Evolutionary conservation across 2,797 vertebrate species (phyloP).

Genomic region (Sorex maritimensis): DNA sequence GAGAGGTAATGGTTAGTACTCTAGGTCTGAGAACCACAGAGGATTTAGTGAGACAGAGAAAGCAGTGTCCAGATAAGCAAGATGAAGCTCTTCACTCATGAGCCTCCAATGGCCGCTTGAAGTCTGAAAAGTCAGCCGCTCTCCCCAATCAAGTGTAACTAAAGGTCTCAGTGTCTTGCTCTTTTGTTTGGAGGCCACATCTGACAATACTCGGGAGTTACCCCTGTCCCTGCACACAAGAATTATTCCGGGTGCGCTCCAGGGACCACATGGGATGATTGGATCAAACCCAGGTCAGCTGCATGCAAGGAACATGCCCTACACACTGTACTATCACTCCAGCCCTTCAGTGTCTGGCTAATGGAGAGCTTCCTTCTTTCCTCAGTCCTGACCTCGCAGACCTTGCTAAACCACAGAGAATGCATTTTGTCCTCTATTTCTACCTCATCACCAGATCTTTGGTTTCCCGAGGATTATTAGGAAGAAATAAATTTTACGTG

Average conservation of each 20-base stretch:
- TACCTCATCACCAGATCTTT: background rate
- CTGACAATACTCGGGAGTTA: too few species aligned
- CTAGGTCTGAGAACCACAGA: background rate
- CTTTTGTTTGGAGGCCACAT: too few species aligned
- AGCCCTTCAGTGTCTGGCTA: too few species aligned
- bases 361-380: constrained; percentile 34
- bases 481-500: constrained; percentile 44
- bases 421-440: background rate
- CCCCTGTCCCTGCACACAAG: too few species aligned
- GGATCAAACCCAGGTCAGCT: too few species aligned
- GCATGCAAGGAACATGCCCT: too few species aligned
- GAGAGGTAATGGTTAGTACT: constrained; percentile 26
- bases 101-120: constrained; percentile 32
- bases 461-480: constrained; percentile 45
- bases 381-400: constrained; percentile 30
- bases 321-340: too few species aligned
- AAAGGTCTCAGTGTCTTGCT: background rate
- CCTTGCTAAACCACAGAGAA: constrained; percentile 16
- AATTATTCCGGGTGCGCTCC: too few species aligned
- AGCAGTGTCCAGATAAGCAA: background rate
- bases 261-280: too few species aligned
- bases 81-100: constrained; percentile 25
- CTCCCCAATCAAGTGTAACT: background rate
- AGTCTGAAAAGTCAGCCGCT: background rate
- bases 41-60: constrained; percentile 16